Conservation (phyloP, 2,888 invertebrate genomes). For the Conistra vaccinii region DNA sequence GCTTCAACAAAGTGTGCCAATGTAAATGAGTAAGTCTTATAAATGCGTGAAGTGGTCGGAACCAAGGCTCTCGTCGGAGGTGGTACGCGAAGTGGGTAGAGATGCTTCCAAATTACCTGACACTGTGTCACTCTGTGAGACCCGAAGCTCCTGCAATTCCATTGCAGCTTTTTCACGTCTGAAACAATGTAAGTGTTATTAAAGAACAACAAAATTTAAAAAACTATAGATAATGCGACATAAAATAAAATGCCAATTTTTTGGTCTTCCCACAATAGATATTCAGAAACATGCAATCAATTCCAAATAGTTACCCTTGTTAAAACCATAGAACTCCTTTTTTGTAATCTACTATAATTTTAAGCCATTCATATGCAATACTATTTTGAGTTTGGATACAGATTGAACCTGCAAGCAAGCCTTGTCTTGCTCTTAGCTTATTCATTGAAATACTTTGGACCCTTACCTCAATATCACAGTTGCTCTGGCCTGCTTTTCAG, state of each 20-base stretch:
- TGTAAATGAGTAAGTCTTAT: slow-evolving; percentile 68
- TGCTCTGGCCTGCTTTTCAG: slow-evolving; percentile 94
- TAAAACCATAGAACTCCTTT: neutral
- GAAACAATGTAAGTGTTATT: slow-evolving; percentile 69
- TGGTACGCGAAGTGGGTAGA: slow-evolving; percentile 88
- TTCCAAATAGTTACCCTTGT: neutral
- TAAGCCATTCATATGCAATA: neutral
- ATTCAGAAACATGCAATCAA: neutral
- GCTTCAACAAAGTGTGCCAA: slow-evolving; percentile 52
- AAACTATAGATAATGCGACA: neutral
- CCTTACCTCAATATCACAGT: slow-evolving; percentile 93
- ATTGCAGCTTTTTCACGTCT: slow-evolving; percentile 91
- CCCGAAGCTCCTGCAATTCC: slow-evolving; percentile 88
- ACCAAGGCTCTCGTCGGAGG: slow-evolving; percentile 83
- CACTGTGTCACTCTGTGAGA: slow-evolving; percentile 90
- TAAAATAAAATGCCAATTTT: neutral
- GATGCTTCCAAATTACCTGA: slow-evolving; percentile 91
- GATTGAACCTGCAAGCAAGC: neutral
- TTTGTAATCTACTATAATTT: neutral
- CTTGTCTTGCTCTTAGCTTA: neutral
- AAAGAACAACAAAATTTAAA: neutral
- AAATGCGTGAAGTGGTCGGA: slow-evolving; percentile 87
- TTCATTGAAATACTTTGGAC: slow-evolving; percentile 39
- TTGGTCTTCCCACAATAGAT: neutral
- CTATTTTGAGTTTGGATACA: slow-evolving; percentile 7